Evolutionary conservation across 2,888 invertebrate species (phyloP), one percentile per base, ranked within the genome.

Genomic region (Ellobium chinense): DNA sequence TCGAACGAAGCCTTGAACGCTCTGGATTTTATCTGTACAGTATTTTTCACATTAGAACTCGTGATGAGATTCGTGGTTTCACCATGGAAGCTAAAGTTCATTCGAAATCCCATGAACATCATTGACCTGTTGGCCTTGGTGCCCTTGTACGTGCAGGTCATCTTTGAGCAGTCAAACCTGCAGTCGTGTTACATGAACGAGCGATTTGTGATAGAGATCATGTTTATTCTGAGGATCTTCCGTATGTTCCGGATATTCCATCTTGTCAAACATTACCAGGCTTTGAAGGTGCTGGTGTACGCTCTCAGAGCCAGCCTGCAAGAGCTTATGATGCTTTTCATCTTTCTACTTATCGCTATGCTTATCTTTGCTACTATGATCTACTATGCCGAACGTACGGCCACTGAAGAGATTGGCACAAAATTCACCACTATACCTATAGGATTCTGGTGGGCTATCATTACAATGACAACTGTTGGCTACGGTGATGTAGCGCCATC

Each of bases 201-300:
- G 82, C 85, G 90, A 9, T 87, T 91, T n/a, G 90, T 91, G 81
- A 87, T 92, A 58, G 91, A 92, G 84, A 90, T 91, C 46, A 92
- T 94, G 86, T 93, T 93, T 85, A 92, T 94, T 82, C 88, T 94
- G 84, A 91, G 93, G 62, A 93, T 94, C 76, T 92, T 94, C 78
- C 89, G 93, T 39, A 93, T 94, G 86, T 92, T 94, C 82, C 89
- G 94, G 27, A 92, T 94, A 60, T 93, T 94, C 89, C 93, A 94
- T 83, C 85, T 94, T 73, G 93, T 93, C 21, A 93, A 93, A 84
- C 93, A 93, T 85, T 93, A 93, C 83, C 93, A 93, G 81, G 94
- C 93, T 14, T 87, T 93, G 21, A 93, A 93, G 84, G 93, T 93
- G 81, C 87, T 93, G 58, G 92, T 93, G 46, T 93, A 93, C 83